phyloP scores from a whole-genome alignment of 2,888 invertebrate genomes.

The Tachina grossa region DNA sequence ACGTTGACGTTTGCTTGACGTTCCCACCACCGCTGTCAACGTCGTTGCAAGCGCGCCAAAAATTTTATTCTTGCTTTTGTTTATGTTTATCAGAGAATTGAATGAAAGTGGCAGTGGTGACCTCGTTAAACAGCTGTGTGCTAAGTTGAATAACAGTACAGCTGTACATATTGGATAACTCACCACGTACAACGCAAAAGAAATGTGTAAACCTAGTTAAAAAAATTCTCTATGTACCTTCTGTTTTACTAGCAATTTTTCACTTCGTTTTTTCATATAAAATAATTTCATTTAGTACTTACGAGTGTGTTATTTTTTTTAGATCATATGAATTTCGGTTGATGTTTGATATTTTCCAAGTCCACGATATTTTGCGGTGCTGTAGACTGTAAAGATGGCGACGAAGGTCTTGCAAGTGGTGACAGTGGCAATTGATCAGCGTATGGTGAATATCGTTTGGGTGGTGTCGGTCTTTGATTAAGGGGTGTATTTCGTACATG shows the following conservation, averaged over 20 bases:
- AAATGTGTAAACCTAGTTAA: constrained; percentile 38
- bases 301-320: constrained; percentile 3
- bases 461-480: constrained; percentile 54
- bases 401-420: constrained; percentile 57
- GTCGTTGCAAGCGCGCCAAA: constrained; percentile 71
- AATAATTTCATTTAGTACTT: constrained; percentile 20
- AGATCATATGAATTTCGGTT: constrained; percentile 79
- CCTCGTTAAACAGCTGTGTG: constrained; percentile 24
- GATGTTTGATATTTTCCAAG: constrained; percentile 79
- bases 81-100: constrained; percentile 51
- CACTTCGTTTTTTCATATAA: constrained; percentile 11
- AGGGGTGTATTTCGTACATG: constrained; percentile 34
- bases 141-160: constrained; percentile 27
- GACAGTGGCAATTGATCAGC: constrained; percentile 56
- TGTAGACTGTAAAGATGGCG: constrained; percentile 28
- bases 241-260: constrained; percentile 4
- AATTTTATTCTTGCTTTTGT: constrained; percentile 61
- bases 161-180: constrained; percentile 9
- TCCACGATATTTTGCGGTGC: constrained; percentile 76
- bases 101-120: constrained; percentile 35
- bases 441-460: constrained; percentile 67
- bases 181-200: constrained; percentile 10
- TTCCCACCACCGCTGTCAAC: constrained; percentile 60
- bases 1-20: constrained; percentile 68
- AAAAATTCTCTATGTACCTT: background rate